phyloP scores from a whole-genome alignment of 2,113 vertebrate genomes.

The Tiliqua scincoides region DNA sequence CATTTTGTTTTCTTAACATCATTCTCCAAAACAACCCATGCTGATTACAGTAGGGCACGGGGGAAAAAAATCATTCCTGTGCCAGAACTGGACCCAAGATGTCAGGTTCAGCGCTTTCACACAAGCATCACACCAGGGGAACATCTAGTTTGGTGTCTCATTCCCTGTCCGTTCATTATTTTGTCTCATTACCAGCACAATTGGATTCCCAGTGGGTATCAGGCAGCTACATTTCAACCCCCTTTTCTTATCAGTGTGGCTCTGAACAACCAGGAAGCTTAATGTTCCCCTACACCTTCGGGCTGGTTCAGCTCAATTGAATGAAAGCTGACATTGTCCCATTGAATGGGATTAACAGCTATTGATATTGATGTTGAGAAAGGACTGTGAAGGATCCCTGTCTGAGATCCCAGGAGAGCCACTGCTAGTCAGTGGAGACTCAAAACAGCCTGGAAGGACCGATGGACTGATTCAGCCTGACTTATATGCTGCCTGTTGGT shows the following conservation, averaged over 20 bases:
- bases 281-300: background rate
- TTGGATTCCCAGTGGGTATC: background rate
- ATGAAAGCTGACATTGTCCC: background rate
- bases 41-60: background rate
- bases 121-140: background rate
- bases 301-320: background rate
- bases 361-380: too few relatives aligned
- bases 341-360: background rate
- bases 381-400: too few relatives aligned
- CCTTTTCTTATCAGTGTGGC: background rate
- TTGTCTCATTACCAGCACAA: background rate
- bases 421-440: too few relatives aligned
- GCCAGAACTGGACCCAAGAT: background rate
- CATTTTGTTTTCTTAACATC: constrained; percentile 17
- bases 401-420: too few relatives aligned
- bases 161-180: background rate
- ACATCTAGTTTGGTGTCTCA: background rate
- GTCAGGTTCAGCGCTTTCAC: background rate
- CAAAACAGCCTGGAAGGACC: too few relatives aligned
- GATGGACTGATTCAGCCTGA: too few relatives aligned
- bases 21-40: background rate
- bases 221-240: background rate
- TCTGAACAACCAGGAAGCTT: background rate
- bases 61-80: background rate
- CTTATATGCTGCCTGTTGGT: too few relatives aligned